A percentile compares a stretch with the other conserved stretches of the same genome.
Evolutionary conservation across 2,797 vertebrate species (phyloP).

Genomic region (Propithecus deckenii): DNA sequence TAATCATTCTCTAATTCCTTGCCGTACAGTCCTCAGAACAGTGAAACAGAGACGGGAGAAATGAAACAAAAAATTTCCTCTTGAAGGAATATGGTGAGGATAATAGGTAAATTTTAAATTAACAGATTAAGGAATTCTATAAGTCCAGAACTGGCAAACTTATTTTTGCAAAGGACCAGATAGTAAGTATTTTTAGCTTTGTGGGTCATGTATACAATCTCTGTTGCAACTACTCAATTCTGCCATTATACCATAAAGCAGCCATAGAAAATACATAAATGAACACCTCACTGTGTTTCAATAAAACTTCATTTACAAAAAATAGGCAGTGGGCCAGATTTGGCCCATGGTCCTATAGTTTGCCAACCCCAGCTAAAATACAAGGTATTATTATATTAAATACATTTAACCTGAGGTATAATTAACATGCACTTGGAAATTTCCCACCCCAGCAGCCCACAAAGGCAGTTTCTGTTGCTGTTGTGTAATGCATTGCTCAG

Average conservation of each 20-base stretch:
- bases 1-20: not conserved
- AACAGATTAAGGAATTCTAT: not conserved
- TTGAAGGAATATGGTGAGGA: not conserved
- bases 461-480: not conserved
- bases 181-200: not conserved
- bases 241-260: not conserved
- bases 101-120: not conserved
- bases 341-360: not conserved
- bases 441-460: not conserved
- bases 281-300: not conserved
- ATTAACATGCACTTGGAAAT: not conserved
- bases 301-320: conserved; percentile 18
- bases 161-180: not conserved
- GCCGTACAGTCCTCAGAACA: not conserved
- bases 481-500: not conserved
- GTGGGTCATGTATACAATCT: not conserved
- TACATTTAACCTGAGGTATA: not conserved
- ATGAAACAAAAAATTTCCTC: not conserved
- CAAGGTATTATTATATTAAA: not conserved
- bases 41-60: not conserved
- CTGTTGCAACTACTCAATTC: not conserved
- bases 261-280: not conserved
- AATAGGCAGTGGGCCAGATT: not conserved
- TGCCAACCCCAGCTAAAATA: not conserved
- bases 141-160: not conserved